A percentile compares a stretch with the other conserved stretches of the same genome.
These are phyloP conservation scores for Aegithalos caudatus DNA, from an alignment of 2,113 vertebrate genomes.

Conservation along the genomic window DNA sequence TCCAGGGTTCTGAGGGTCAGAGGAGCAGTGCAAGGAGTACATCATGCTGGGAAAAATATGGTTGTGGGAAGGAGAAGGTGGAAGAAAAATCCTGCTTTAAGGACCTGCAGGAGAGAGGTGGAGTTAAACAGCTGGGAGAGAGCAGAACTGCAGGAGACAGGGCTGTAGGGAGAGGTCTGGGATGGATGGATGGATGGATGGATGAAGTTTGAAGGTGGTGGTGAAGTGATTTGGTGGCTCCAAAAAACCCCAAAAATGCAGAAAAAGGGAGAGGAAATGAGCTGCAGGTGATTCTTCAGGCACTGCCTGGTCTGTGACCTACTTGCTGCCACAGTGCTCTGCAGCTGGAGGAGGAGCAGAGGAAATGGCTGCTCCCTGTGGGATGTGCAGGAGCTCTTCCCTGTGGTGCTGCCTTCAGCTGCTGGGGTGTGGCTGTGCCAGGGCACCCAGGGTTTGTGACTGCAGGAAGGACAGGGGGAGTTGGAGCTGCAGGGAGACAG, in stretches of 20 bases:
- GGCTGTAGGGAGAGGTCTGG: not conserved
- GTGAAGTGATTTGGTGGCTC: not conserved
- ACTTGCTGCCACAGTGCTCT: not conserved
- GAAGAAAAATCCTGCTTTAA: not conserved
- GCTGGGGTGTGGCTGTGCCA: not conserved
- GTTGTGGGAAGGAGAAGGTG: not conserved
- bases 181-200: not conserved
- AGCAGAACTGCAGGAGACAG: not conserved
- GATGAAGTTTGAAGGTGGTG: not conserved
- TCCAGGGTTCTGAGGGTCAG: not conserved
- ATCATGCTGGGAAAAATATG: not conserved
- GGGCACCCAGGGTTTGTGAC: no score
- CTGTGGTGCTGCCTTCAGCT: not conserved
- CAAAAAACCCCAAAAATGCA: not conserved
- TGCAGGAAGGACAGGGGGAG: not conserved
- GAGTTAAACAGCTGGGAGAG: not conserved
- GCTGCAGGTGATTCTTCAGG: not conserved
- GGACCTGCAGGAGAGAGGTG: not conserved
- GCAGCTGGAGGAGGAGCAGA: not conserved
- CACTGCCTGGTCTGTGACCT: not conserved
- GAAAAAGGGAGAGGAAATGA: not conserved
- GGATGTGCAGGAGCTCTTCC: not conserved
- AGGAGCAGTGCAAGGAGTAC: fast-evolving
- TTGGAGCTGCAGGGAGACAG: not conserved
- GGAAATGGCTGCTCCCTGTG: not conserved